Conservation (phyloP, 2,888 invertebrate species). For the Dromius quadrimaculatus region DNA sequence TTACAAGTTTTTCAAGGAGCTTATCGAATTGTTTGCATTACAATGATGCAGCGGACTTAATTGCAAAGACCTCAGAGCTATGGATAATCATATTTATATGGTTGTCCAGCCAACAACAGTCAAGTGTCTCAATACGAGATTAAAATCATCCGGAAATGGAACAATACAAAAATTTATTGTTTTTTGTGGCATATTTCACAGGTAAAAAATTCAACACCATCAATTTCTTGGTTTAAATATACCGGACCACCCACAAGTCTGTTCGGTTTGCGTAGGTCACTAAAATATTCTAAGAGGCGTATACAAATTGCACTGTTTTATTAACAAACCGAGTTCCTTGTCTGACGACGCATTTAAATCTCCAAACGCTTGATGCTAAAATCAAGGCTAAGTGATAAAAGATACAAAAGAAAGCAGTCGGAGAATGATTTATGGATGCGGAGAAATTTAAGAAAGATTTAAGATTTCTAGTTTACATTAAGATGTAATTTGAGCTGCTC, state of each 20-base stretch:
- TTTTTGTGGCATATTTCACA: too few species aligned
- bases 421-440: constrained; percentile 17
- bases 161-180: too few species aligned
- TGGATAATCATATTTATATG: neutral
- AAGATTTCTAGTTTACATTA: constrained; percentile 6
- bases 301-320: constrained; percentile 43
- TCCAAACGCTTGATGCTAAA: neutral
- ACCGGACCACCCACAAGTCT: constrained; percentile 42
- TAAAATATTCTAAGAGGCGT: constrained; percentile 43
- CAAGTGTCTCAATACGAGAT: too few species aligned
- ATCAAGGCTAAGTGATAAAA: neutral
- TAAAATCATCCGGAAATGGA: too few species aligned
- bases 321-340: constrained; percentile 18
- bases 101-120: too few species aligned
- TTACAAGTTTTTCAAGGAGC: neutral
- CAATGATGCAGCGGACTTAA: constrained; percentile 10
- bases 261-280: constrained; percentile 43
- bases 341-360: constrained; percentile 9
- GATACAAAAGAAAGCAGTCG: constrained; percentile 28
- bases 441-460: neutral
- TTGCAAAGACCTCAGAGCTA: neutral
- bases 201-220: constrained; percentile 19
- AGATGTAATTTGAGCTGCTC: too few species aligned
- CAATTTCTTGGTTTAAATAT: constrained; percentile 38
- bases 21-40: neutral